Evolutionary conservation across 1,140 invertebrate genomes (phyloP), one percentile per base, ranked within the genome.

Genomic region (Antheraea mylitta): DNA sequence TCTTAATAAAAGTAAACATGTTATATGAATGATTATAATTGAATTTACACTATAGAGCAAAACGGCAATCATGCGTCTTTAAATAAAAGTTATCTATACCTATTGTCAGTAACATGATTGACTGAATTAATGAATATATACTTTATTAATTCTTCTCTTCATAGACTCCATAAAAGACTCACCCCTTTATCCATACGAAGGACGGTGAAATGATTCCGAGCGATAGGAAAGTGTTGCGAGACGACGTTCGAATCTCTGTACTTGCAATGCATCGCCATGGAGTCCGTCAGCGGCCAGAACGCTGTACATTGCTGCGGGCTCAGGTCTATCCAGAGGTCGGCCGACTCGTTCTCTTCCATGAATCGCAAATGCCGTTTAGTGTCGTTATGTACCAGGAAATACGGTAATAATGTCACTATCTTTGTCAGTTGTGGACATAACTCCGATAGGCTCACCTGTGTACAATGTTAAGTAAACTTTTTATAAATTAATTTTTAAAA

Each of bases 311-410:
- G 95, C 64, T 93, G 92, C 3, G 95, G 94, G 5, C 93, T 86
- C 36, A 97, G 90, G 89, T 98, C 96, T 58, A 96, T 94, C 97
- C 96, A 98, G 0, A 97, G 89, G 89, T 98, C 96, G 0, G 96
- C 96, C 58, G 95, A 93, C 80, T 97, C 96, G 79, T 97, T 97
- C 77, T 97, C 95, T 80, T 98, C 96, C 96, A 97, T 97, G 86
- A 96, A 97, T 30, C 96, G 88, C 18, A 98, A 85, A 58, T 94
- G 93, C 70, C 94, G 93, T 69, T 94, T 94, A 0, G 95, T 96
- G 72, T 95, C 95, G 87, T 98, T 98, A 65, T 94, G 93, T 0
- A 98, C 94, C 64, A 97, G 93, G 88, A 97, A 98, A 90, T 96
- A 97, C 0, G 97, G 97, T 16, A 97, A 92, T 36, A 98, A 94